Evolutionary conservation across 2,797 vertebrate genomes (phyloP).

Genomic region (Vireo griseus): DNA sequence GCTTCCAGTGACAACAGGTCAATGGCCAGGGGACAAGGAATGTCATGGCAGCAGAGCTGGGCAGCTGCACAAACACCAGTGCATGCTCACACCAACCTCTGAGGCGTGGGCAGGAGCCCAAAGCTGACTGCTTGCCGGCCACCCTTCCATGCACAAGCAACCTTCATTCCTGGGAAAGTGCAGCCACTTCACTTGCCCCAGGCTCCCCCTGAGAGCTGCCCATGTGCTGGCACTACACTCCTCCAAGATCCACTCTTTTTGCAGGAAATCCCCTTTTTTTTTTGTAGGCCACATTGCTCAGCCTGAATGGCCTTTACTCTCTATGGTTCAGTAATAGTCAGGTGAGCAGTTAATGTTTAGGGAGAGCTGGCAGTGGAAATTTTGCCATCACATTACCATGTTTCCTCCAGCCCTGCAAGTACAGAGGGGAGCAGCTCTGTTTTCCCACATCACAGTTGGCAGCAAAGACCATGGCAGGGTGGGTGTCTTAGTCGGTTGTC

Average conservation of each 20-base stretch:
- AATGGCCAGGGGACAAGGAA: background rate
- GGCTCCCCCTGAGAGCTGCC: background rate
- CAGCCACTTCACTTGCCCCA: background rate
- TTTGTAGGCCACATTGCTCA: background rate
- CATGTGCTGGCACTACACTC: background rate
- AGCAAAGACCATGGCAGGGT: background rate
- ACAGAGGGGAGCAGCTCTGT: background rate
- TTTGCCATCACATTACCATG: background rate
- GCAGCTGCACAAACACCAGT: background rate
- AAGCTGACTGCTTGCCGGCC: background rate
- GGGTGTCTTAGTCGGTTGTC: background rate
- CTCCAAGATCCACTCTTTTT: background rate
- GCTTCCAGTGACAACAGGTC: background rate
- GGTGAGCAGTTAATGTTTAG: slow-evolving; percentile 47
- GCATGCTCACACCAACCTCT: background rate
- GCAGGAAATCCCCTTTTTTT: background rate
- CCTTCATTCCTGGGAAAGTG: background rate
- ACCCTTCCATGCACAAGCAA: background rate
- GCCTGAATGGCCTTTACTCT: background rate
- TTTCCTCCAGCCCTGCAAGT: background rate
- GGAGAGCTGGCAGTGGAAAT: background rate
- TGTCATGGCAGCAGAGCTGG: background rate
- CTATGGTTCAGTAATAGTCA: background rate
- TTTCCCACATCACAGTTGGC: background rate
- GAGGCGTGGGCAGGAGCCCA: background rate